phyloP scores from a whole-genome alignment of 2,888 invertebrate genomes.

The Phanerotoma sp. region DNA sequence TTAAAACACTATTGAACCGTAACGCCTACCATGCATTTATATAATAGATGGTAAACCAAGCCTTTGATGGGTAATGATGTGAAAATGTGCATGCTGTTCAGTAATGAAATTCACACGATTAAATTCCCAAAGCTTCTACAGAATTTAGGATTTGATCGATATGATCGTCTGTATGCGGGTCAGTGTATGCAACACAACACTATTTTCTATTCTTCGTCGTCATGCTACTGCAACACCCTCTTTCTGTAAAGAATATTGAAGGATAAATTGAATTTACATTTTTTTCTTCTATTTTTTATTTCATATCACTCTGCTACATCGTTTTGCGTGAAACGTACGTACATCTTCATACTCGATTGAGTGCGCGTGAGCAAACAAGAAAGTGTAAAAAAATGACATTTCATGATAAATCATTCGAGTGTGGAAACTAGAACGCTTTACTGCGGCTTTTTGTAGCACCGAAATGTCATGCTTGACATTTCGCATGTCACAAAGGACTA shows the following conservation, averaged over 20 bases:
- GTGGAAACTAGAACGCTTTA: conserved; percentile 3
- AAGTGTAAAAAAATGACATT: neutral
- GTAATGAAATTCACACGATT: conserved; percentile 27
- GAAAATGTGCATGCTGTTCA: conserved; percentile 1
- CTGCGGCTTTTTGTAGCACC: neutral
- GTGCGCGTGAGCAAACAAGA: neutral
- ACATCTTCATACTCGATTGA: neutral
- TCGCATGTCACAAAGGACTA: conserved; percentile 1
- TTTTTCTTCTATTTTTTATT: too few relatives aligned
- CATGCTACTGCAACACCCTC: too few relatives aligned
- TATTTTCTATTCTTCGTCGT: too few relatives aligned
- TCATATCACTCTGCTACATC: too few relatives aligned
- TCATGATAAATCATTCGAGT: conserved; percentile 13
- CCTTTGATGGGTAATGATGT: conserved; percentile 20
- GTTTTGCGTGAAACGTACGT: too few relatives aligned
- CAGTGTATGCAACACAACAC: too few relatives aligned
- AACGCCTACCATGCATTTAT: neutral
- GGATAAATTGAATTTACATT: too few relatives aligned
- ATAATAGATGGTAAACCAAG: neutral
- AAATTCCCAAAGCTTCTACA: conserved; percentile 18
- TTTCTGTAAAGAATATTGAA: too few relatives aligned
- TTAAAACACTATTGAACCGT: too few relatives aligned
- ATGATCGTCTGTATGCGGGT: neutral
- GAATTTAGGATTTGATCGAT: conserved; percentile 11
- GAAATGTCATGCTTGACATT: conserved; percentile 12